Base-by-base conservation (phyloP, 2,888 invertebrate genomes). In the Megastigmus dorsalis region DNA sequence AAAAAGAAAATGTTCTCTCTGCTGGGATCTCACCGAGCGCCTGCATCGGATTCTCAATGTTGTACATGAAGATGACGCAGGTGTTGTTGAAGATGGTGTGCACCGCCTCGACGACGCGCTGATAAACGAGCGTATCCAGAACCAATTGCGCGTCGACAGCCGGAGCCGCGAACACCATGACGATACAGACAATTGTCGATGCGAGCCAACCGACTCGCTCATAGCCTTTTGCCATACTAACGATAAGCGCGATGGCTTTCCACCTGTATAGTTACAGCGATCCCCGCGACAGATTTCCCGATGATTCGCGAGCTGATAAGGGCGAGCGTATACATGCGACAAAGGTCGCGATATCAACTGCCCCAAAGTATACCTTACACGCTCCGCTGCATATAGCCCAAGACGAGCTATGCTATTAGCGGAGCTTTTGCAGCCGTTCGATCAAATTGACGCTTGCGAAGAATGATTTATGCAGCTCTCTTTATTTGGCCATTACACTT, bases 81-180 rank as follows among this genome's bases (percentile, higher is more conserved):
- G 86, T 87, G 41, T 84, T 88, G 71, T 88, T 87, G 45, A 85
- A 88, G 38, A 83, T 80, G 45, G 82, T 83, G 74, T 84, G 87
- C 1, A 87, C 78, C 1, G 80, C 82, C 30, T 79, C 75, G 23
- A 86, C 83, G 10, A 88, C 43, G 6, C 72, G 45, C 67, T 82
- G 43, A 55, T 88, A 88, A 9, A 84, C 78, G 13, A 76, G 26
- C 23, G 74, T 48, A 0, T 76, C 63, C 23, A 63, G 38, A 1
- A 76, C 59, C 0, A 76, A 18, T 20, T 76, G 75, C 0, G 55
- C 13, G 6, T 52, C 28, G 7, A 18, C 38, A 4, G 7, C 3
- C 9, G 13, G 23, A 1, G 9, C 6, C 10, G 2, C 15, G 13
- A 57, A 38, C 36, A 20, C 36, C 18, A 55, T 4, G n/a, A n/a